These are phyloP conservation scores for Hippocampus barbouri DNA, from an alignment of 2,113 vertebrate genomes.

Conservation along the genomic window DNA sequence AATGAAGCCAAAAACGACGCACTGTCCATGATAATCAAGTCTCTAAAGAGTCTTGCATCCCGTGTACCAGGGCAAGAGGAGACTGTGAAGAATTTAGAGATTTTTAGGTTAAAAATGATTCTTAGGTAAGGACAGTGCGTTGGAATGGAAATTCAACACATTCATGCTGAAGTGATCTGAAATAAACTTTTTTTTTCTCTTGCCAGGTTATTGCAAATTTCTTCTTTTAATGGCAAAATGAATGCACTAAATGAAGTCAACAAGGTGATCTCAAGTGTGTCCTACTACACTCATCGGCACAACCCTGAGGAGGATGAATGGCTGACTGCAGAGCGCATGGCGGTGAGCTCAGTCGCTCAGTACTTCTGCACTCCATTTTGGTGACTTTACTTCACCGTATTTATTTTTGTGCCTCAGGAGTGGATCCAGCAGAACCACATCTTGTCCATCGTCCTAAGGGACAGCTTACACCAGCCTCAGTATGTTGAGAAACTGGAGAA, in stretches of 20 bases:
- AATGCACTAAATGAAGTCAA: slow-evolving; percentile 99
- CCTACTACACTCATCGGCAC: slow-evolving; percentile 97
- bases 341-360: slow-evolving; percentile 71
- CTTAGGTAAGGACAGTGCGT: slow-evolving; percentile 84
- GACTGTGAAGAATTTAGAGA: slow-evolving; percentile 99
- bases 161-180: background rate
- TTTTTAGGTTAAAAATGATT: slow-evolving; percentile 99
- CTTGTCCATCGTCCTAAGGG: slow-evolving; percentile 93
- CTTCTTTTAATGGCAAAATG: slow-evolving; percentile 99
- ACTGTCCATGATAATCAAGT: slow-evolving; percentile 99
- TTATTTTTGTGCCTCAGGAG: slow-evolving; percentile 72
- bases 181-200: slow-evolving; percentile 15
- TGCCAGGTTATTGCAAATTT: slow-evolving; percentile 98
- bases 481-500: slow-evolving; percentile 99
- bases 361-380: background rate
- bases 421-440: slow-evolving; percentile 99
- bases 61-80: slow-evolving; percentile 98
- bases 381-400: background rate
- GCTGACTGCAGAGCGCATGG: slow-evolving; percentile 98
- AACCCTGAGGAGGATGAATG: slow-evolving; percentile 98
- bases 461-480: slow-evolving; percentile 99
- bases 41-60: slow-evolving; percentile 97
- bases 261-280: slow-evolving; percentile 99
- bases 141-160: background rate
- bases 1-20: slow-evolving; percentile 99